A percentile compares a stretch with the other conserved stretches of the same genome.
Conservation (phyloP, 2,113 vertebrate genomes). For the Mungos mungo region DNA sequence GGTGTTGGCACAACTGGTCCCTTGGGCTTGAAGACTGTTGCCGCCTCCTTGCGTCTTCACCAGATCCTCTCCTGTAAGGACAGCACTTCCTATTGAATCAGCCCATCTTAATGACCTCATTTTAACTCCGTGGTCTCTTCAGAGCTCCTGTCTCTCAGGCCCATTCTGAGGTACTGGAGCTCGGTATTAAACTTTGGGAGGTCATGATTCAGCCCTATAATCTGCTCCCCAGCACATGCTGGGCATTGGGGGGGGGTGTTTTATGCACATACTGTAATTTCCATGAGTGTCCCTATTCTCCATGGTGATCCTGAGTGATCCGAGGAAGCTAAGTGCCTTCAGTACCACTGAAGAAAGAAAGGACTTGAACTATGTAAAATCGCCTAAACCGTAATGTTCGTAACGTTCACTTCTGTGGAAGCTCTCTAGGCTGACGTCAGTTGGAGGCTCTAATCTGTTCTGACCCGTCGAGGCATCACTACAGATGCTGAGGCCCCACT, state of each 20-base stretch:
- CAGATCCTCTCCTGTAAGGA: background rate
- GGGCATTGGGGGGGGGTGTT: background rate
- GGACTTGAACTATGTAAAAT: background rate
- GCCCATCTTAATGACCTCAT: background rate
- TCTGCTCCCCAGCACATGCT: too few relatives aligned
- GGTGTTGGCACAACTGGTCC: background rate
- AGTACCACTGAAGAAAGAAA: background rate
- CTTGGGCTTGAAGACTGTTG: background rate
- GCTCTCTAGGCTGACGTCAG: background rate
- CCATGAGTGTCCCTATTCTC: fast-evolving
- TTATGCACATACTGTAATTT: background rate
- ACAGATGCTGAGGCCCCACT: too few relatives aligned
- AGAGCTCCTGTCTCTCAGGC: background rate
- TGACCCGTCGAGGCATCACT: background rate
- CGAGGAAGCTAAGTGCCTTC: background rate
- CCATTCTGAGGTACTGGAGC: background rate
- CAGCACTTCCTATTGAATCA: fast-evolving
- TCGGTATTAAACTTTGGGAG: background rate
- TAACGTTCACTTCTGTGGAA: background rate
- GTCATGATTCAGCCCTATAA: background rate
- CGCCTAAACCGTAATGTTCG: fast-evolving
- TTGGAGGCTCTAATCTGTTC: background rate
- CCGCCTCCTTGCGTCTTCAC: background rate
- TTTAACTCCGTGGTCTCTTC: background rate
- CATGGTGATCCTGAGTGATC: background rate